Evolutionary conservation across 2,797 vertebrate species (phyloP).

Genomic region (Channallabes apus): DNA sequence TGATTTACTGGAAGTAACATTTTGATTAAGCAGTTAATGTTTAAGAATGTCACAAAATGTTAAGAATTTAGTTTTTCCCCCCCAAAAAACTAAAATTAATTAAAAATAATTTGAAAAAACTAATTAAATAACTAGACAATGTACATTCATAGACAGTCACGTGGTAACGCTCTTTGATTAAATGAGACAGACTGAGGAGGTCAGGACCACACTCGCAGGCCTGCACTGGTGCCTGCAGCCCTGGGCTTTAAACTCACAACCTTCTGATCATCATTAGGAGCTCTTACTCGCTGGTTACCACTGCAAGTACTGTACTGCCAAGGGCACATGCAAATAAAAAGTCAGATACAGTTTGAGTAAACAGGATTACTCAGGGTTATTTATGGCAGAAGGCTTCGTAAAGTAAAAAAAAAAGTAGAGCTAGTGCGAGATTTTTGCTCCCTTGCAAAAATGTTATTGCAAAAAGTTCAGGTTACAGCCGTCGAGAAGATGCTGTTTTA

Average conservation of each 20-base stretch:
- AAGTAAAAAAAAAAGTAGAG: constrained; percentile 19
- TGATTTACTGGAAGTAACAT: too few relatives aligned
- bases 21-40: too few relatives aligned
- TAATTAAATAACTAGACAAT: not conserved
- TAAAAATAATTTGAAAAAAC: too few relatives aligned
- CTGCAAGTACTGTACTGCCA: too few relatives aligned
- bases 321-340: not conserved
- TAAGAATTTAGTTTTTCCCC: too few relatives aligned
- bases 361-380: constrained; percentile 16
- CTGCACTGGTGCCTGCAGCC: not conserved
- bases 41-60: too few relatives aligned
- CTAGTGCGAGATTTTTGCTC: constrained; percentile 14
- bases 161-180: not conserved
- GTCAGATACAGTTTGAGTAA: constrained; percentile 1
- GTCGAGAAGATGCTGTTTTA: constrained; percentile 41
- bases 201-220: not conserved
- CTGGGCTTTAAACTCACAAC: not conserved
- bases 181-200: not conserved
- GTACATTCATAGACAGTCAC: not conserved
- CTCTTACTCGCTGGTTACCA: not conserved
- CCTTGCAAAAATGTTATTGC: constrained; percentile 39
- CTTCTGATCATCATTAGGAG: not conserved
- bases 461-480: constrained; percentile 49
- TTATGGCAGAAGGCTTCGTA: constrained; percentile 10
- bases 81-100: too few relatives aligned